Conservation (phyloP, 1,140 invertebrate species). For the Formica exsecta region DNA sequence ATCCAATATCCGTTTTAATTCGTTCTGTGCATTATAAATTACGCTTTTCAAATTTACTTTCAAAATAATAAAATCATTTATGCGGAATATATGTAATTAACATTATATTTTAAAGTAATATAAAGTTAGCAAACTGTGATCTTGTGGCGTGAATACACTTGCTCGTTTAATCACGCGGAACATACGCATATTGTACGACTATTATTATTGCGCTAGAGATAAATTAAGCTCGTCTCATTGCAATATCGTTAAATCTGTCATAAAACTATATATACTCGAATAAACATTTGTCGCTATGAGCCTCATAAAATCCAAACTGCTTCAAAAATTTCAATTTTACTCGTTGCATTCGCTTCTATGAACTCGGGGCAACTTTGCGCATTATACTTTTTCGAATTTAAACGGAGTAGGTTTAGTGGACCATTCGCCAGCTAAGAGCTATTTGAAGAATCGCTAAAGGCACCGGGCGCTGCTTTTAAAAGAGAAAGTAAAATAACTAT, state of each 20-base stretch:
- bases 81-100: neutral
- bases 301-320: slow-evolving; percentile 21
- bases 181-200: neutral
- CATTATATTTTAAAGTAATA: neutral
- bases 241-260: slow-evolving; percentile 7
- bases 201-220: slow-evolving; percentile 15
- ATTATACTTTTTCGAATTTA: slow-evolving; percentile 59
- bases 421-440: slow-evolving; percentile 30
- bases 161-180: slow-evolving; percentile 11
- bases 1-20: neutral
- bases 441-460: slow-evolving; percentile 47
- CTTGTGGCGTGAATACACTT: neutral
- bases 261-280: slow-evolving; percentile 26
- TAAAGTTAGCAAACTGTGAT: neutral
- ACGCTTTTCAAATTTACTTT: slow-evolving; percentile 1
- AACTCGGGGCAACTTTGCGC: slow-evolving; percentile 1
- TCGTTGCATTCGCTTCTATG: neutral
- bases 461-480: slow-evolving; percentile 27
- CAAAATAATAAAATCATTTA: neutral
- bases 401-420: slow-evolving; percentile 44
- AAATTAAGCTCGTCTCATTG: slow-evolving; percentile 25
- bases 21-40: neutral
- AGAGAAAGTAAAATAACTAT: slow-evolving; percentile 42
- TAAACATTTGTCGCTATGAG: slow-evolving; percentile 27
- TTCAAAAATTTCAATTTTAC: slow-evolving; percentile 39